These are phyloP conservation scores for Gymnorhina tibicen DNA, from an alignment of 2,113 vertebrate genomes.

Conservation along the genomic window DNA sequence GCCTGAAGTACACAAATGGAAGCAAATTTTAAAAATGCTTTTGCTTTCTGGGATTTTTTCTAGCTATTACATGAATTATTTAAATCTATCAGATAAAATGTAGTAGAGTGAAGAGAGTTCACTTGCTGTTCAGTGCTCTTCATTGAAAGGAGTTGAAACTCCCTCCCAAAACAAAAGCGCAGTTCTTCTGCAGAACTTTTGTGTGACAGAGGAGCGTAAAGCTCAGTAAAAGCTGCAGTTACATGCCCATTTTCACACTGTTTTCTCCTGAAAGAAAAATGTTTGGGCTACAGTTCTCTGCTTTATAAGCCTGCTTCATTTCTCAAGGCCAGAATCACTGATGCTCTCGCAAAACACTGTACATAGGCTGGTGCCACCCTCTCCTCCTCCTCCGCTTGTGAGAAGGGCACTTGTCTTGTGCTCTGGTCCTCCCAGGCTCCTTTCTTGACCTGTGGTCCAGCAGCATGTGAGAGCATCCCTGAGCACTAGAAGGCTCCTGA, in stretches of 20 bases:
- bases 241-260: background rate
- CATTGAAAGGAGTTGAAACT: background rate
- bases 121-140: background rate
- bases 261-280: background rate
- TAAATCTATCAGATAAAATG: slow-evolving; percentile 37
- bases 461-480: background rate
- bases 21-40: slow-evolving; percentile 37
- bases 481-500: background rate
- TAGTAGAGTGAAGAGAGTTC: slow-evolving; percentile 1
- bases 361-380: background rate
- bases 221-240: background rate
- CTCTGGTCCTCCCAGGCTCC: background rate
- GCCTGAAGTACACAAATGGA: slow-evolving; percentile 44
- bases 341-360: background rate
- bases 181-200: background rate
- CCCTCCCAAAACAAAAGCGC: background rate
- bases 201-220: background rate
- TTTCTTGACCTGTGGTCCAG: fast-evolving
- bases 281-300: background rate
- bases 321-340: background rate
- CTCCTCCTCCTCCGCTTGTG: fast-evolving
- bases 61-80: slow-evolving; percentile 58
- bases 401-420: background rate
- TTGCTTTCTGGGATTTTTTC: slow-evolving; percentile 10
- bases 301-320: background rate